Base-by-base conservation (phyloP, 2,888 invertebrate species). In the Alloscopus bannaensis region DNA sequence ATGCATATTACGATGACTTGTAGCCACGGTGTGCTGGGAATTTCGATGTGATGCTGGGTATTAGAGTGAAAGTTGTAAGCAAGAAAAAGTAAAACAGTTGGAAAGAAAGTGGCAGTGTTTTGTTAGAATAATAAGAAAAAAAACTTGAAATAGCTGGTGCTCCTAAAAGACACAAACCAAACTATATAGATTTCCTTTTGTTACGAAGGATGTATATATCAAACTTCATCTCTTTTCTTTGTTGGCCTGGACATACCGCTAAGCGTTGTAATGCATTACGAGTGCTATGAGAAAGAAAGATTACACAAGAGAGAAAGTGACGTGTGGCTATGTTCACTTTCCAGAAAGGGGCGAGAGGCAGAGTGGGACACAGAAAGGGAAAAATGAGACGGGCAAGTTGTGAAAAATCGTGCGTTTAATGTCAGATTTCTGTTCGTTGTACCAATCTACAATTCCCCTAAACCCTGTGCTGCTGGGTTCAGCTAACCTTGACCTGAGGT, bases 11-110 rank as follows among this genome's bases (percentile, higher is more conserved):
- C n/a, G n/a, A 73, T 65, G 64, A 73, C 71, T 73, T 73, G 72
- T 73, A 73, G 72, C 72, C 57, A 73, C 52, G 55, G 65, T 57
- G 64, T 65, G 72, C 42, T 73, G 72, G 72, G 72, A 64, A 73
- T 73, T 73, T 31, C 72, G 42, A 65, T 65, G 64, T 73, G 72
- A 65, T 65, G 42, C 22, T 29, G 20, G 31, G 52, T 52, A 72
- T 36, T 62, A 62, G 28, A n/a, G 36, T 36, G 28, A 22, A n/a
- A 62, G 47, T 47, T 47, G 47, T 3, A 47, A 47, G 47, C n/a
- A n/a, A 47, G 28, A 40, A 73, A 55, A 65, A 55, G 55, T 64
- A 65, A 73, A 73, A 73, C 64, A 73, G 55, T 59, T 65, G 57
- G 18, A 59, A 55, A 29, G 65, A 62, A 60, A 62, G 71, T 73